Evolutionary conservation across 2,113 vertebrate species (phyloP).

Genomic region (Rhinopomastus cyanomelas): DNA sequence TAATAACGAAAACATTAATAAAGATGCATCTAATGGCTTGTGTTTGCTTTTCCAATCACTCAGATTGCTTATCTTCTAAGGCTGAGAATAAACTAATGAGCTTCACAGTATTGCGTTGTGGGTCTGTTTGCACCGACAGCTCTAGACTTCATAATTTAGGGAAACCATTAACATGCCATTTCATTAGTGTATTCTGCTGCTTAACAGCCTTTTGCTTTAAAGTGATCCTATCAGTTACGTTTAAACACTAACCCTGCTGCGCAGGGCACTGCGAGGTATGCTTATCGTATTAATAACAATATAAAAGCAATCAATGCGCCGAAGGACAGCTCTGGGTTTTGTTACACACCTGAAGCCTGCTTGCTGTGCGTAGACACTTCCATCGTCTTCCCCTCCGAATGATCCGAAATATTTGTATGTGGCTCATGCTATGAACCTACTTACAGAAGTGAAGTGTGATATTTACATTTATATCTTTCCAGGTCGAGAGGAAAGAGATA

Average conservation of each 20-base stretch:
- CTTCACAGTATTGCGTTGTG: background rate
- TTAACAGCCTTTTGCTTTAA: background rate
- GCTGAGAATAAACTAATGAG: background rate
- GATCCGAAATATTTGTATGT: slow-evolving; percentile 23
- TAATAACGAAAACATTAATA: background rate
- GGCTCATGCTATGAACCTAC: slow-evolving; percentile 7
- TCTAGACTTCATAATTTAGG: background rate
- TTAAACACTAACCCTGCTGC: background rate
- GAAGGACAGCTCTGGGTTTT: slow-evolving; percentile 4
- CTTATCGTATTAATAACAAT: slow-evolving; percentile 1
- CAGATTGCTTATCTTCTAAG: slow-evolving; percentile 1
- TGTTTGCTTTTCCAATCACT: background rate
- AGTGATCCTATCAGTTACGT: background rate
- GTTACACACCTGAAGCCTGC: background rate
- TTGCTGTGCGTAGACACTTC: background rate
- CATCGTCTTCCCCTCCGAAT: slow-evolving; percentile 7
- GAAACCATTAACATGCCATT: background rate
- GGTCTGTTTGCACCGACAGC: background rate
- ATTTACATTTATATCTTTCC: slow-evolving; percentile 60
- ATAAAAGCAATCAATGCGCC: slow-evolving; percentile 42
- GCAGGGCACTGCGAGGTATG: background rate
- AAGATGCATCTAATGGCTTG: background rate
- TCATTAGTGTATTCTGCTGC: background rate
- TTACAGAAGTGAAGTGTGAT: slow-evolving; percentile 24
- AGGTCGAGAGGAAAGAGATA: slow-evolving; percentile 59